Conservation (phyloP, 35 echinoderm and acorn worm species). For the Acanthaster planci region DNA sequence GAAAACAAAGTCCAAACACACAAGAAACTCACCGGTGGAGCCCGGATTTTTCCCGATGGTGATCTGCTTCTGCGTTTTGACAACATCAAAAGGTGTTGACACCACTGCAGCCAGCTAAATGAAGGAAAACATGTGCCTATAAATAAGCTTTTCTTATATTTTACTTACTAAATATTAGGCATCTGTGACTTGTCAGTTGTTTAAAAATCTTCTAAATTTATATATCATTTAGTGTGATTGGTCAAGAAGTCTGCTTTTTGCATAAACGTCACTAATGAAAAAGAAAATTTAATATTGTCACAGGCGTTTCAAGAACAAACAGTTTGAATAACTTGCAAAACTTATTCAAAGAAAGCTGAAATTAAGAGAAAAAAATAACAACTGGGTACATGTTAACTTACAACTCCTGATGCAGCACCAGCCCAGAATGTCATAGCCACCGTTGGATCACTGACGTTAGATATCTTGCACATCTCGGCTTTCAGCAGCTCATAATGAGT, state of each 20-base stretch:
- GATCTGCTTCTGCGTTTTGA: conserved; percentile 94
- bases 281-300: too few relatives aligned
- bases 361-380: too few relatives aligned
- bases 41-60: conserved; percentile 58
- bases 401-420: conserved; percentile 48
- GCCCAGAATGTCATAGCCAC: conserved; percentile 57
- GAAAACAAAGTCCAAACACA: too few relatives aligned
- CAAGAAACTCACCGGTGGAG: conserved; percentile 33
- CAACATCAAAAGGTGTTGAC: conserved; percentile 95
- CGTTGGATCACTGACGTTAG: conserved; percentile 20
- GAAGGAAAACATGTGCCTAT: neutral
- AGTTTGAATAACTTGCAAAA: too few relatives aligned
- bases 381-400: conserved; percentile 16
- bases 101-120: conserved; percentile 76
- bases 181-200: too few relatives aligned
- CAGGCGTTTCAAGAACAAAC: too few relatives aligned
- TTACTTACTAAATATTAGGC: too few relatives aligned
- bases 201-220: too few relatives aligned
- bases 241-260: too few relatives aligned
- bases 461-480: conserved; percentile 25
- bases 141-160: neutral
- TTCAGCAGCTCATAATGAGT: conserved; percentile 54
- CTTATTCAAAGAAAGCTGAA: too few relatives aligned
- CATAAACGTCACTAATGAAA: too few relatives aligned
- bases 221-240: too few relatives aligned